Base-by-base conservation (phyloP, 2,797 vertebrate genomes). In the Lepus oiostolus region DNA sequence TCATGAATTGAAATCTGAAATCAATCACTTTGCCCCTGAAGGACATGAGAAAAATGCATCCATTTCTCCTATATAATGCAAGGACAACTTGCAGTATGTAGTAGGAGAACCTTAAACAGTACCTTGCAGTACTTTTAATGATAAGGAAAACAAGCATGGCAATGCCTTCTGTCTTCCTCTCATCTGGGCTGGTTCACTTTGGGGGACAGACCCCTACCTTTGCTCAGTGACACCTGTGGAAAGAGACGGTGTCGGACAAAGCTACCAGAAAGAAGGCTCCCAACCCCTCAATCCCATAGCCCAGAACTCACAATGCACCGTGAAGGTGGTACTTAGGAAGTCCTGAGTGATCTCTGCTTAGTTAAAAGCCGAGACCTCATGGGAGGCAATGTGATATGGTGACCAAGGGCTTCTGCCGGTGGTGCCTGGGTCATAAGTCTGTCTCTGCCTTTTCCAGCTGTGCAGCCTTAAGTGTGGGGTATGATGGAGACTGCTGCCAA, bases 11-110 rank as follows among this genome's bases (percentile, higher is more conserved):
- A 91, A 74, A 91, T 35, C 65, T 72, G 63, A 93, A 50, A 68
- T 79, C 50, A 74, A 67, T 22, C 19, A 90, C 85, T 79, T 91
- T 71, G 79, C 93, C 54, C 63, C 38, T 72, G 77, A 88, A 84
- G 38, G 58, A 80, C 42, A 9, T 81, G 14, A 1, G 26, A 81
- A 7, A 84, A 70, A 19, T 35, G 88, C 54, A 68, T 75, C 71
- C 26, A 28, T 77, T 68, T 67, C 82, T 80, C 38, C 67, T 62
- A 14, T 68, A 85, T 62, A 35, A 81, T 80, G 12, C 4, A 54
- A 21, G 58, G 50, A 75, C 11, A 50, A 47, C 74, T 22, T 30
- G 4, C 80, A 28, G 52, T 4, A 85, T 42, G 42, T 4, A n/a
- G 12, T 81, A 83, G n/a, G n/a, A n/a, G 11, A 32, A 75, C 65